phyloP scores from a whole-genome alignment of 2,113 vertebrate genomes.

The Aphyosemion australe region DNA sequence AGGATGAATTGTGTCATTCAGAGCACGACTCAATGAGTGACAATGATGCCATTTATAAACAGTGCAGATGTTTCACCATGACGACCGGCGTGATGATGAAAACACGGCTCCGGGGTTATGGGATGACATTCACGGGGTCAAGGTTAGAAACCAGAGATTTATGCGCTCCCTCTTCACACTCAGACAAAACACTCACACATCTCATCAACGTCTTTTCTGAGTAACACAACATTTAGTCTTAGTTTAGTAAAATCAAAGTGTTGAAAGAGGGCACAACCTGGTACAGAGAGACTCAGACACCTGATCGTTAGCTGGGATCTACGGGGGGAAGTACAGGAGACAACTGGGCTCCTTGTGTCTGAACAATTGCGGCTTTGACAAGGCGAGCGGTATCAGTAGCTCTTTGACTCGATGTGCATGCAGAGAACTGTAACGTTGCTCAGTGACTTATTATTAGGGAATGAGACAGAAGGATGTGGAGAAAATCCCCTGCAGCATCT shows the following conservation, averaged over 20 bases:
- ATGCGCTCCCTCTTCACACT: constrained; percentile 24
- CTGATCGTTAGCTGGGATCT: constrained; percentile 23
- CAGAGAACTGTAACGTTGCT: constrained; percentile 17
- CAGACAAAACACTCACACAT: not conserved
- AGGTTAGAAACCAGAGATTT: constrained; percentile 51
- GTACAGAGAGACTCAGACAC: constrained; percentile 12
- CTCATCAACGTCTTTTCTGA: not conserved
- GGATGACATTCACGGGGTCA: constrained; percentile 56
- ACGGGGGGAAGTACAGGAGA: constrained; percentile 16
- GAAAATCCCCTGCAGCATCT: constrained; percentile 3
- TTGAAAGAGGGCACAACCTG: not conserved
- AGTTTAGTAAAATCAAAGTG: not conserved
- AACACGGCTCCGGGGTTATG: constrained; percentile 61
- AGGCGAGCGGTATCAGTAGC: constrained; percentile 28
- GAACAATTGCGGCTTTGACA: constrained; percentile 61
- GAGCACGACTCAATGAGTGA: constrained; percentile 51
- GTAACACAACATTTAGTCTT: not conserved
- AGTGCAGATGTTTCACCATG: constrained; percentile 80
- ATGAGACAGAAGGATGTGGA: constrained; percentile 36
- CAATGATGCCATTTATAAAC: constrained; percentile 76
- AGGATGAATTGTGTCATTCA: constrained; percentile 47
- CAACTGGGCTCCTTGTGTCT: constrained; percentile 43
- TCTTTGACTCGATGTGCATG: constrained; percentile 49
- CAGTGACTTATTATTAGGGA: constrained; percentile 21
- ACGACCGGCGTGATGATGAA: constrained; percentile 66